Evolutionary conservation across 2,888 invertebrate genomes (phyloP).

Genomic region (Drosophila mulleri): DNA sequence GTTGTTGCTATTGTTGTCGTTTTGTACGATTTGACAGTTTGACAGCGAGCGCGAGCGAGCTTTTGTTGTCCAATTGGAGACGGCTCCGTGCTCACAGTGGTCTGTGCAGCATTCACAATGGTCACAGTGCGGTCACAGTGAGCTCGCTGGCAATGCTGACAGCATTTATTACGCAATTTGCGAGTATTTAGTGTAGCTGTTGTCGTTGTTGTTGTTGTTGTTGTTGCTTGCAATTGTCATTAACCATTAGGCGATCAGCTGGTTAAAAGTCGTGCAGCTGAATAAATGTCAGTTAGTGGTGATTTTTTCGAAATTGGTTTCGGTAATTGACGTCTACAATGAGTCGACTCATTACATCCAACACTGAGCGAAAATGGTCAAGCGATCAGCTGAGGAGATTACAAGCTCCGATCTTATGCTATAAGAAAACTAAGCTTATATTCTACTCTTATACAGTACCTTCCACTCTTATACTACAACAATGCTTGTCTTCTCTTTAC

Average conservation of each 20-base stretch:
- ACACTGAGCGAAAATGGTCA: constrained; percentile 15
- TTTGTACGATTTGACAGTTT: constrained; percentile 61
- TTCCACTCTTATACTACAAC: not conserved
- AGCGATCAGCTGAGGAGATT: not conserved
- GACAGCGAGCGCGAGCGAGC: constrained; percentile 37
- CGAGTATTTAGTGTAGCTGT: constrained; percentile 22
- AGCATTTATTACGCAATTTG: constrained; percentile 41
- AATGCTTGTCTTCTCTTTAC: constrained; percentile 8
- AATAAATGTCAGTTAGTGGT: constrained; percentile 43
- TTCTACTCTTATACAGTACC: not conserved
- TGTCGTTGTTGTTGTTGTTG: constrained; percentile 1
- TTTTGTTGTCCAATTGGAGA: constrained; percentile 52
- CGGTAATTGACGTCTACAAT: constrained; percentile 45
- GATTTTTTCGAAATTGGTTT: constrained; percentile 41
- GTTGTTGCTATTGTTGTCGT: constrained; percentile 33
- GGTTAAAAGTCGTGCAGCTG: constrained; percentile 58
- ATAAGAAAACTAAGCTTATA: not conserved
- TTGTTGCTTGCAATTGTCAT: constrained; percentile 42
- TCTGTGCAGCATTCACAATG: constrained; percentile 20
- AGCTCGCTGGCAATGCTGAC: constrained; percentile 11
- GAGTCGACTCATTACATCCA: constrained; percentile 17
- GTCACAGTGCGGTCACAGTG: constrained; percentile 19
- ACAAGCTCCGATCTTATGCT: not conserved
- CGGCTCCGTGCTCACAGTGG: constrained; percentile 62
- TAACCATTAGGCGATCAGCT: constrained; percentile 53